Evolutionary conservation across 1,140 invertebrate genomes (phyloP).

Genomic region (Lethocerus indicus): DNA sequence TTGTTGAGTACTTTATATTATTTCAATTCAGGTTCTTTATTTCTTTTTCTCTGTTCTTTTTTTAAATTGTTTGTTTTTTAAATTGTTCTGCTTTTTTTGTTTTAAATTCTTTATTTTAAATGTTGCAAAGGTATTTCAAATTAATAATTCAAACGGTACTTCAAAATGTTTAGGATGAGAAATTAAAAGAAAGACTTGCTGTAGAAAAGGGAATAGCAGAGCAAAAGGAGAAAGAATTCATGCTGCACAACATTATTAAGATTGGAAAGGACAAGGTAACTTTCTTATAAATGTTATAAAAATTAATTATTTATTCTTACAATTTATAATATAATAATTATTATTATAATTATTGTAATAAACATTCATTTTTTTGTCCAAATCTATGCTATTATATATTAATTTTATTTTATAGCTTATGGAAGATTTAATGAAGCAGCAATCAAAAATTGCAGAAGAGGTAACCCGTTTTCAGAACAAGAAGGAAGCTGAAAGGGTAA

Average conservation of each 20-base stretch:
- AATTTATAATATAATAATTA: not conserved
- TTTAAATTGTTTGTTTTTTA: not conserved
- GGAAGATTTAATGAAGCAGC: slow-evolving; percentile 37
- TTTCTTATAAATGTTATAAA: not conserved
- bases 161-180: slow-evolving; percentile 14
- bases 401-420: slow-evolving; percentile 30
- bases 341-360: not conserved
- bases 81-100: not conserved
- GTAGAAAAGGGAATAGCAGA: slow-evolving; percentile 33
- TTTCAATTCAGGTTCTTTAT: too few relatives aligned
- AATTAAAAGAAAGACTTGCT: slow-evolving; percentile 28
- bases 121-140: not conserved
- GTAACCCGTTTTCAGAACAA: slow-evolving; percentile 44
- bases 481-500: slow-evolving; percentile 39
- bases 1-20: slow-evolving; percentile 1
- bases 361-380: not conserved
- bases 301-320: not conserved
- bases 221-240: slow-evolving; percentile 32
- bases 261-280: slow-evolving; percentile 28
- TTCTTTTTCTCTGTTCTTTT: not conserved
- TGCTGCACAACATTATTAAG: slow-evolving; percentile 31
- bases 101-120: slow-evolving; percentile 1
- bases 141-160: not conserved
- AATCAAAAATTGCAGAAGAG: slow-evolving; percentile 40
- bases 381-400: not conserved